Base-by-base conservation (phyloP, 2,113 vertebrate species). In the Seriola dumerili region DNA sequence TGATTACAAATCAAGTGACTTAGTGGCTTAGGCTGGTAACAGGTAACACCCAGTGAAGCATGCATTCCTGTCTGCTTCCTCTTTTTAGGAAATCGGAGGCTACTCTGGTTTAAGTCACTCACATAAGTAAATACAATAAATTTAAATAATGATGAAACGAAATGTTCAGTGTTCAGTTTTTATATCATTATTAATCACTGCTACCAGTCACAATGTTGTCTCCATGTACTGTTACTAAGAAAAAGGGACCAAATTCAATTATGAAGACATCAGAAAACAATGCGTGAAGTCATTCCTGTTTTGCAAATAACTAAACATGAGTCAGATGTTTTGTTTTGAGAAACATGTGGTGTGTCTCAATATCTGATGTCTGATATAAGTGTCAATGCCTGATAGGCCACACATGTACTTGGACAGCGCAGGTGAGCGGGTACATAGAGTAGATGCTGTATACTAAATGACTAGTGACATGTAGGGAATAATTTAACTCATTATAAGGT, bases 311-410 rank as follows among this genome's bases (percentile, higher is more conserved):
- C 36, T 38, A 57, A 68, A 34, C 0, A 1, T 76, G 50, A 71
- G 34, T 81, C 36, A 72, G 2, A 52, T 25, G 64, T 32, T 52
- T 16, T 57, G 19, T 55, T 71, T 58, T 61, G 16, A 70, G 55
- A 74, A 57, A 63, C 25, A n/a, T n/a, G 0, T 36, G 69, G 38
- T 44, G 54, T 91, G 63, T 80, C 77, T 55, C 84, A 87, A 80
- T 57, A 13, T 55, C 5, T 25, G 40, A 29, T 42, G 23, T 50
- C 40, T 72, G 19, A 59, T 83, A 86, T 84, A 92, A 88, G 57
- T 44, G 69, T 63, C 8, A n/a, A 9, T 54, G 63, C 4, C 19
- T 10, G 17, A 46, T 4, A 25, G 6, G 44, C 14, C 57, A 57
- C 23, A 70, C 40, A 54, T 8, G 38, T 21, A 58, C 29, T 57